Evolutionary conservation across 2,888 invertebrate species (phyloP), one percentile per base, ranked within the genome.

Genomic region (Thymelicus sylvestris): DNA sequence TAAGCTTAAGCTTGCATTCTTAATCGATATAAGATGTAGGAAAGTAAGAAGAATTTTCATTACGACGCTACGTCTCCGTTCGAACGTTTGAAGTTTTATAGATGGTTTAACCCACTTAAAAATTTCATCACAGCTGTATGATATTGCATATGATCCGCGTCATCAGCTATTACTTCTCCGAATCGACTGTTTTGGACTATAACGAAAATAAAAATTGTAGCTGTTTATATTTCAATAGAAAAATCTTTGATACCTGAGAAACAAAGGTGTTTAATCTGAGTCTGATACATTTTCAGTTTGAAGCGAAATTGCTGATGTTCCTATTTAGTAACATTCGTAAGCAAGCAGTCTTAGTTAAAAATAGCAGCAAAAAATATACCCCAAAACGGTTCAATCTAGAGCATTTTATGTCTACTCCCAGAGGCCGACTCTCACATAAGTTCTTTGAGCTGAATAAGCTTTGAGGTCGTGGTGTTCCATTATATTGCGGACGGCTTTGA

Each of bases 21-120:
- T 7, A 44, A 44, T 31, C 44, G 24, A 31, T 62, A 62, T 63
- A 31, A 19, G 50, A 19, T 12, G 19, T 15, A 52, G 47, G 63
- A 48, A 47, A 48, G 63, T 8, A 10, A 48, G 63, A 63, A 63
- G 63, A 63, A 63, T 63, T 63, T 62, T 63, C 63, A 63, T 63
- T 63, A 63, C 63, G 48, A 63, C 24, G 48, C 7, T 47, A 57
- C 13, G 12, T 57, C 31, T 15, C 50, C 1, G 12, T 19, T 52
- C 50, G 50, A 52, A 52, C 15, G 50, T 12, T 19, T 7, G 15
- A 19, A 15, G 15, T 52, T 19, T 52, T 15, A 19, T 2, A 50
- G 15, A 52, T 19, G 15, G 8, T 15, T 15, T 52, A 52, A 52
- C 50, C 50, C 19, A 52, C 50, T 7, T 52, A 44, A 44, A 44